Percentiles rank a stretch among this genome's conserved stretches.
These are phyloP conservation scores for Stomatorhinus walkeri DNA, from an alignment of 2,797 vertebrate genomes.

Conservation along the genomic window DNA sequence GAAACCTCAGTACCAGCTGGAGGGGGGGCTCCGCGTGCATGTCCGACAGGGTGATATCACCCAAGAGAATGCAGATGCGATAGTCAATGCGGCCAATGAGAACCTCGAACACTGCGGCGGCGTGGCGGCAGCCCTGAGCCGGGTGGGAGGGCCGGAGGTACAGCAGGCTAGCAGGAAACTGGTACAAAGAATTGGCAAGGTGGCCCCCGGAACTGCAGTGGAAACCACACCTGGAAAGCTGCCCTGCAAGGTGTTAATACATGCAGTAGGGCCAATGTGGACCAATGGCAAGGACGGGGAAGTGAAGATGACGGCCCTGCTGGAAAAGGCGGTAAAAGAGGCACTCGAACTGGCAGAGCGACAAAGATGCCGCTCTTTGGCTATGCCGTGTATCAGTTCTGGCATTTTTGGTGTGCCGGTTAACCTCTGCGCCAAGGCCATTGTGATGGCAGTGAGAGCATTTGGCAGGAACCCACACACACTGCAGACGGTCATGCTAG, in stretches of 20 bases:
- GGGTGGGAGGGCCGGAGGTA: slow-evolving; percentile 46
- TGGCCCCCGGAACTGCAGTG: slow-evolving; percentile 34
- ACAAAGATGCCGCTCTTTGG: slow-evolving; percentile 35
- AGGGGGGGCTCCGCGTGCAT: slow-evolving; percentile 36
- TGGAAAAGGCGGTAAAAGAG: slow-evolving; percentile 31
- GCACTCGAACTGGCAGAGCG: slow-evolving; percentile 40
- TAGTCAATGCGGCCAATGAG: slow-evolving; percentile 56
- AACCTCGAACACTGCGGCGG: slow-evolving; percentile 41
- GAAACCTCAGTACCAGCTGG: slow-evolving; percentile 33
- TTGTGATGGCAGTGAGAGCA: slow-evolving; percentile 41
- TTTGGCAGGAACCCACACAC: slow-evolving; percentile 36
- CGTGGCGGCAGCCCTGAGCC: slow-evolving; percentile 47
- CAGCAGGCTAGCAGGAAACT: slow-evolving; percentile 41
- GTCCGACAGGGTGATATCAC: slow-evolving; percentile 52
- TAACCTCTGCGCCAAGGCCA: slow-evolving; percentile 43
- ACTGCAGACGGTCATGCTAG: slow-evolving; percentile 40
- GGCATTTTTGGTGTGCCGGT: slow-evolving; percentile 38
- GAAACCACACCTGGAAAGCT: slow-evolving; percentile 45
- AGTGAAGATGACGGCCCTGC: slow-evolving; percentile 12
- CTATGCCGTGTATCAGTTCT: slow-evolving; percentile 52
- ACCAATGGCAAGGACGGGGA: slow-evolving; percentile 29
- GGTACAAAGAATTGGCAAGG: slow-evolving; percentile 31
- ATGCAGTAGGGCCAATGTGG: slow-evolving; percentile 50
- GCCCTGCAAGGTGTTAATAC: slow-evolving; percentile 46
- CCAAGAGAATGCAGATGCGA: slow-evolving; percentile 42